Conservation (phyloP, 2,113 vertebrate genomes). For the Tragulus kanchil region DNA sequence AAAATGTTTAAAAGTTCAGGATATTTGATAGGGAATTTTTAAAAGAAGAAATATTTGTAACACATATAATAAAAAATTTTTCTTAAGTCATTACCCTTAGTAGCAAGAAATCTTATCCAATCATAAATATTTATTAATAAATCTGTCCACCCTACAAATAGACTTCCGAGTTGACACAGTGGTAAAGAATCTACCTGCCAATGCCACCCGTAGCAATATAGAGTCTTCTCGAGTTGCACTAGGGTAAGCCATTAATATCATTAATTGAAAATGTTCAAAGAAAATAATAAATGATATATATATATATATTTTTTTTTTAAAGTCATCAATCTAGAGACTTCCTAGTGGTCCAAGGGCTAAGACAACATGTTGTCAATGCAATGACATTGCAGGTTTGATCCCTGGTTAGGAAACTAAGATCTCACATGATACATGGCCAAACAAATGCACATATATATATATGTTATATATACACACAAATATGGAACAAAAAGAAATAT, state of each 20-base stretch:
- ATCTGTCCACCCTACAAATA: neutral
- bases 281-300: too few relatives aligned
- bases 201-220: too few relatives aligned
- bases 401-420: neutral
- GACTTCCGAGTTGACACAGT: neutral
- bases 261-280: too few relatives aligned
- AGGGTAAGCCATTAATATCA: too few relatives aligned
- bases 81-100: neutral
- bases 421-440: neutral
- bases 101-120: constrained; percentile 33
- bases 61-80: neutral
- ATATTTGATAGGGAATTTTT: too few relatives aligned
- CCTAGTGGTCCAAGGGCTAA: neutral
- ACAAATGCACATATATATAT: neutral
- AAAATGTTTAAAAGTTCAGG: too few relatives aligned
- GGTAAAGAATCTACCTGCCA: neutral
- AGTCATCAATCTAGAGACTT: neutral
- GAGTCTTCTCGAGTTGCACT: too few relatives aligned
- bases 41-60: neutral
- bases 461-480: neutral
- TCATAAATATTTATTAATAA: constrained; percentile 43
- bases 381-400: neutral
- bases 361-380: neutral
- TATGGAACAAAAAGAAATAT: neutral
- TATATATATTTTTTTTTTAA: too few relatives aligned